Base-by-base conservation (phyloP, 1,140 invertebrate species). In the Whitmania pigra region DNA sequence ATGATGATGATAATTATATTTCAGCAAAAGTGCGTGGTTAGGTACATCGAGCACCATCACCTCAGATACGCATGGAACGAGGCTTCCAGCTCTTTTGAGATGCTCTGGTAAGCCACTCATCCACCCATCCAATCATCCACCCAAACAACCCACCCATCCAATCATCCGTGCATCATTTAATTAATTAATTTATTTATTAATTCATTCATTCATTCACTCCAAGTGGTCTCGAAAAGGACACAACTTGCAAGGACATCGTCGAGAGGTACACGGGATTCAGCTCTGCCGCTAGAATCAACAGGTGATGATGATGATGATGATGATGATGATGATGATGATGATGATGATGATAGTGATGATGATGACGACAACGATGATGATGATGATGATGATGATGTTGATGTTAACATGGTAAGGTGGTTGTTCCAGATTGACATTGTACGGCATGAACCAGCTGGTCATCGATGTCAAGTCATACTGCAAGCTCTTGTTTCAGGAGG, bases 401-500 rank as follows among this genome's bases (percentile, higher is more conserved):
- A 25, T 1, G 20, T 71, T 15, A 53, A 13, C 0, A 53, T 4
- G 22, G 43, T 13, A 9, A 63, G 0, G 57, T 76, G 76, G 72
- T 77, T 49, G 70, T 79, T 78, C n/a, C 74, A 85, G 84, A 75
- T 74, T 78, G 71, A 71, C 78, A 27, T 74, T 86, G 40, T 86
- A 84, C 78, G 86, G 85, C 22, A 67, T 74, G 25, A 87, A 87
- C 77, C 75, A 74, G 9, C 86, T 87, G 57, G 77, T 77, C n/a
- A 81, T 87, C n/a, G 82, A 84, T 75, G 85, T 87, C 0, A 84
- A 83, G 71, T 83, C 85, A 13, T 82, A 85, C 70, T 25, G 80
- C 11, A 74, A 76, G 29, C 77, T 86, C 36, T 75, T 81, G 2
- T 78, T 78, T 67, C 77, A 78, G 76, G 76, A 81, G 78, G 79